A percentile compares a stretch with the other conserved stretches of the same genome.
phyloP scores from a whole-genome alignment of 2,888 invertebrate species.

The Metallyticus violacea region DNA sequence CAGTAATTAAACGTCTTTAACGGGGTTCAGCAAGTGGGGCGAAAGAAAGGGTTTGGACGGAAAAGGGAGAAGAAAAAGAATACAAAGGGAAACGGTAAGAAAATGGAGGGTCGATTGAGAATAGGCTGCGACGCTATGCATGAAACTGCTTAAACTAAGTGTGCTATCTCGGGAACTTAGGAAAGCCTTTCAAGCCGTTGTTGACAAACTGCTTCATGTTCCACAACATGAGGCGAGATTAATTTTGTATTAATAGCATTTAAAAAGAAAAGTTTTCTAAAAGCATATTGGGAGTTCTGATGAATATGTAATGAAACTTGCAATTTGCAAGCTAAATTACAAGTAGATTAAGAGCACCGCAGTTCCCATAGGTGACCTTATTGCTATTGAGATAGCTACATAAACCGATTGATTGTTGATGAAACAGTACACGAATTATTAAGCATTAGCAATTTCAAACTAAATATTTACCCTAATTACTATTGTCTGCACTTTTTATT shows the following conservation, averaged over 20 bases:
- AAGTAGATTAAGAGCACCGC: neutral
- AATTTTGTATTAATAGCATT: neutral
- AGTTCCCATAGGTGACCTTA: neutral
- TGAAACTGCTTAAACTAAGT: neutral
- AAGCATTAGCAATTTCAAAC: too few relatives aligned
- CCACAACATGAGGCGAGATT: neutral
- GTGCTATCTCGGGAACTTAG: too few relatives aligned
- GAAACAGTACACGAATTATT: too few relatives aligned
- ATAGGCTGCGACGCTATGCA: neutral
- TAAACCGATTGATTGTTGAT: too few relatives aligned
- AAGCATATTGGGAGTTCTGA: too few relatives aligned
- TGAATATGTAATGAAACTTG: neutral
- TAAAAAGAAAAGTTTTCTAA: neutral
- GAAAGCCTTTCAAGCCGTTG: too few relatives aligned
- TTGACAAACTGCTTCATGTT: neutral
- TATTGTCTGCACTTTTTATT: too few relatives aligned
- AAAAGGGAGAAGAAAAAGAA: neutral
- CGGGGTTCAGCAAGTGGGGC: neutral
- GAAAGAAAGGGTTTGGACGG: neutral
- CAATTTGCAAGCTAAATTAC: neutral
- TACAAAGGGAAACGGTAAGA: neutral
- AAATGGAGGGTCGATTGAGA: neutral
- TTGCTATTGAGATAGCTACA: too few relatives aligned
- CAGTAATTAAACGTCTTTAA: slow-evolving; percentile 8
- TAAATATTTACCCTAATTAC: too few relatives aligned